These are phyloP conservation scores for Pristis pectinata DNA, from an alignment of 2,797 vertebrate genomes.

Conservation along the genomic window DNA sequence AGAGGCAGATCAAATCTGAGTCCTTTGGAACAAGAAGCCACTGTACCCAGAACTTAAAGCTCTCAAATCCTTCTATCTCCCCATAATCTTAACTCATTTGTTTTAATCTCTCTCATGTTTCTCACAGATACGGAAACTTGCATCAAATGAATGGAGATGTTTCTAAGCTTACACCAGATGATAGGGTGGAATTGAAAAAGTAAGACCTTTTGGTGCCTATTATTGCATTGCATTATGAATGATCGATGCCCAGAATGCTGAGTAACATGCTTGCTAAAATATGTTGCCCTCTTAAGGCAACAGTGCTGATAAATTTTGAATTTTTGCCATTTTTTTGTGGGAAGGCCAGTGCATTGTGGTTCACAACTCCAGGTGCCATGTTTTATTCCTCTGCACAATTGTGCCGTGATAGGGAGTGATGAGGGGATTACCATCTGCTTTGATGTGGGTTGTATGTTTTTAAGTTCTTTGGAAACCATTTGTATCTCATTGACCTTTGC, in stretches of 20 bases:
- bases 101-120: background rate
- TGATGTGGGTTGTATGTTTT: background rate
- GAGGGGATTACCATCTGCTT: background rate
- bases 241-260: background rate
- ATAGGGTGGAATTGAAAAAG: slow-evolving; percentile 79
- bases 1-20: background rate
- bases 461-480: background rate
- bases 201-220: slow-evolving; percentile 53
- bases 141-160: slow-evolving; percentile 65
- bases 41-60: too few species aligned
- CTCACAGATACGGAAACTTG: slow-evolving; percentile 73
- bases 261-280: background rate
- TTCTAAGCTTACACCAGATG: slow-evolving; percentile 65
- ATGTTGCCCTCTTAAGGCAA: background rate
- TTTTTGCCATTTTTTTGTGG: background rate
- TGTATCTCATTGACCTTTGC: background rate
- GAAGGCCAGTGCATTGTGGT: background rate
- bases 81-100: background rate
- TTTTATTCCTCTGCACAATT: background rate
- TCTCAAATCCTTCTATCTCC: background rate
- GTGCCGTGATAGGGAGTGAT: background rate
- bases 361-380: background rate
- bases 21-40: background rate
- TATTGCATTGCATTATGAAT: background rate
- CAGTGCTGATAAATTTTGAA: background rate